These are phyloP conservation scores for Sinocyclocheilus anshuiensis DNA, from an alignment of 2,113 vertebrate genomes.

Conservation along the genomic window DNA sequence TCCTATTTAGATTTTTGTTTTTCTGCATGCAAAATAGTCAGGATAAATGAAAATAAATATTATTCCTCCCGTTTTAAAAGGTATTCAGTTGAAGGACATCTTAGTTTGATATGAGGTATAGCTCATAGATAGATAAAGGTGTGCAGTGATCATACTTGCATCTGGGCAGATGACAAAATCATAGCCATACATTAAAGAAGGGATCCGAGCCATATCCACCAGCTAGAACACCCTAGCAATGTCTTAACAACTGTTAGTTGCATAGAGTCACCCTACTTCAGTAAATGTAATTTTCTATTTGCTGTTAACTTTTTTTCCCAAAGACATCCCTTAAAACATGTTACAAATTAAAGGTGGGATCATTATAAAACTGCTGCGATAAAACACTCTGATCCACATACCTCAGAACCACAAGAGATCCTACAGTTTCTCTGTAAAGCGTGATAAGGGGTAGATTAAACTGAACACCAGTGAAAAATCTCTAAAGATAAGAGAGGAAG, in stretches of 20 bases:
- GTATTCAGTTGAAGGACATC: not conserved
- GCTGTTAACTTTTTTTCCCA: not conserved
- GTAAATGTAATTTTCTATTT: not conserved
- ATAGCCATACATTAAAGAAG: not conserved
- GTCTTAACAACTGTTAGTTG: not conserved
- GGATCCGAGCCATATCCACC: not conserved
- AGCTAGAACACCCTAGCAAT: not conserved
- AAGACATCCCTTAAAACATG: not conserved
- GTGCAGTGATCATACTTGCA: no score
- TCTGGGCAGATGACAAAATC: not conserved
- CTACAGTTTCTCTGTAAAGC: not conserved
- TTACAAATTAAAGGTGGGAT: not conserved
- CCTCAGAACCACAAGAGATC: conserved; percentile 26
- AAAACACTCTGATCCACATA: conserved; percentile 1
- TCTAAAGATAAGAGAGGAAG: conserved; percentile 23
- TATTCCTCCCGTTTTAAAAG: not conserved
- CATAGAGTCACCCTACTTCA: not conserved
- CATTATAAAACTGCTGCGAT: not conserved
- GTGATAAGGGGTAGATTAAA: conserved; percentile 38
- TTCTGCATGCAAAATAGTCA: not conserved
- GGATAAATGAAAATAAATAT: not conserved
- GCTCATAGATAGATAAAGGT: no score
- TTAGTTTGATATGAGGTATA: not conserved
- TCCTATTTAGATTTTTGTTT: not conserved
- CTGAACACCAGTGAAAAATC: not conserved